Base-by-base conservation (phyloP, 1,140 invertebrate species). In the Hypsibius dujardini region DNA sequence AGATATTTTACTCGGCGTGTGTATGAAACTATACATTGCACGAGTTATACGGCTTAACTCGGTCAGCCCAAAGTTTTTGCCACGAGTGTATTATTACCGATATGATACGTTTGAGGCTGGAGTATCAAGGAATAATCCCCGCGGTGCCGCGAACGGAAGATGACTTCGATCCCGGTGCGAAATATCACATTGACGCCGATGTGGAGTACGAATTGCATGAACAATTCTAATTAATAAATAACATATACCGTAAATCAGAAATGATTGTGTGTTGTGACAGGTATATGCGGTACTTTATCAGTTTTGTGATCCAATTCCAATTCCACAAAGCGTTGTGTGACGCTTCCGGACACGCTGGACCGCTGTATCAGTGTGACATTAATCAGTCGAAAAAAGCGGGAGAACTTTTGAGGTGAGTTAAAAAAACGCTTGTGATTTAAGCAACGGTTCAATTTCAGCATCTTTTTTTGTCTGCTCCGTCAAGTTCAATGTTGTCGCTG, bases 281-380 rank as follows among this genome's bases (percentile, higher is more conserved):
- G 74, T 46, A 72, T 81, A 82, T 15, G 80, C 88, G 88, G 77
- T 93, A 93, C 79, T 90, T 91, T 78, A 85, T 92, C 1, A 89
- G 88, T 70, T 87, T 86, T 77, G 85, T 95, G 46, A 82, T 94
- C 2, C 90, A 93, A 80, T 94, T 93, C 82, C 91, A 94, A 80
- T 90, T 95, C 77, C 90, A 93, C 76, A 85, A 87, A 73, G 84
- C 88, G 0, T 81, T 93, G 1, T 95, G 92, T 75, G 83, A 84
- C 69, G 85, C 85, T 72, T 88, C 90, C 12, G 87, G 87, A 1
- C 84, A 92, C 77, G 79, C 77, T 0, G 86, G 85, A 70, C 87
- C 88, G 0, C 79, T 95, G 15, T 88, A 95, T 79, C 88, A 87
- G 76, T 95, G 92, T 80, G 92, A 95, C 78, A 89, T 95, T 74